A percentile compares a stretch with the other conserved stretches of the same genome.
Conservation (phyloP, 2,113 vertebrate genomes). For the Nibea albiflora region DNA sequence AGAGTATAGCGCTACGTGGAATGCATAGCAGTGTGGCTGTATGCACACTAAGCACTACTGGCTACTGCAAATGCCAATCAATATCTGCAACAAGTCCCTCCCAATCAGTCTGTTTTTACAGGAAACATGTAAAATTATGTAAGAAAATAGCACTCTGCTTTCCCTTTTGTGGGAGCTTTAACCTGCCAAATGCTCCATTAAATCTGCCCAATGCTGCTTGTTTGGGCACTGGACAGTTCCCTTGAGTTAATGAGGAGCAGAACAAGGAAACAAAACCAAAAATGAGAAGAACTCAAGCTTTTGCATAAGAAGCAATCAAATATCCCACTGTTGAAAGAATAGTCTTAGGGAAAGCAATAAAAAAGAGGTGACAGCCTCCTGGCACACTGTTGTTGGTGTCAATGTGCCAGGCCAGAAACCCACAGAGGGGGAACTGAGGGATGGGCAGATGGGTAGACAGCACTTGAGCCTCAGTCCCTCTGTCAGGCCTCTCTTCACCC, state of each 20-base stretch:
- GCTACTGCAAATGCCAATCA: too few relatives aligned
- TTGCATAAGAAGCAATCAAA: neutral
- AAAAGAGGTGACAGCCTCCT: conserved; percentile 33
- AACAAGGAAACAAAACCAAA: conserved; percentile 6
- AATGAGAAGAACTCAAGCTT: neutral
- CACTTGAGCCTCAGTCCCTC: conserved; percentile 11
- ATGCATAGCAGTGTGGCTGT: too few relatives aligned
- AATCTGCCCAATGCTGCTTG: neutral
- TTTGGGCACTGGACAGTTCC: neutral
- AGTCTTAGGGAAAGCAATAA: conserved; percentile 1
- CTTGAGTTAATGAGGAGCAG: conserved; percentile 5
- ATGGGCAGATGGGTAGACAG: conserved; percentile 62
- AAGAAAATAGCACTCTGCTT: too few relatives aligned
- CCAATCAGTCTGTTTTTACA: too few relatives aligned
- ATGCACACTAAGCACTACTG: too few relatives aligned
- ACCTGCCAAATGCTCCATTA: neutral
- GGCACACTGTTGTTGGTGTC: conserved; percentile 47
- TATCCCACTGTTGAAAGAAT: neutral
- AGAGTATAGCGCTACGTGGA: too few relatives aligned
- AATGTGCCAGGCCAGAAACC: conserved; percentile 47
- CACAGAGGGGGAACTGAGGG: conserved; percentile 56
- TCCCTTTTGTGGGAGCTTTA: neutral
- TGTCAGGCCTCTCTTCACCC: conserved; percentile 18
- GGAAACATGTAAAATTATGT: too few relatives aligned
- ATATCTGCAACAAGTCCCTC: too few relatives aligned